Evolutionary conservation across 1,140 invertebrate genomes (phyloP), one percentile per base, ranked within the genome.

Genomic region (Diorhabda carinulata): DNA sequence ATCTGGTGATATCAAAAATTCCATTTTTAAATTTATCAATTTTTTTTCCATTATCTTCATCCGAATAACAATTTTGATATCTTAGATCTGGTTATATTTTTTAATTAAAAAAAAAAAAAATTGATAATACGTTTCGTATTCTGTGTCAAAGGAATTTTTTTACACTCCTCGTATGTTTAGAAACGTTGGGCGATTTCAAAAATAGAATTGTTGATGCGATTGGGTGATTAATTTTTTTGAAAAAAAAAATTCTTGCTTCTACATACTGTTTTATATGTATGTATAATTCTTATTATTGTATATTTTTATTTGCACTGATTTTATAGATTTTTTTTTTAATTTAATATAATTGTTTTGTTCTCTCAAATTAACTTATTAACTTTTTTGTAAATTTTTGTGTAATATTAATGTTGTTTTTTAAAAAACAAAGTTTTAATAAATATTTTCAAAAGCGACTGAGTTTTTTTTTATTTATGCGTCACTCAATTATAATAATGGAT

Each of bases 361-460:
- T 68, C 61, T 47, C 61, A 43, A 42, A 68, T 68, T 67, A 68
- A 68, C 67, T 68, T 68, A 68, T 68, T 68, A 68, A 68, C 65
- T 67, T 52, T 63, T 68, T 68, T 59, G 61, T 62, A 68, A 68
- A 8, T 52, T 68, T 68, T 59, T 66, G 57, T 66, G 58, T 59
- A 68, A 68, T 63, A 57, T 68, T 58, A 63, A 62, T 68, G 60
- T 68, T 68, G 67, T 68, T 68, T 68, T 68, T 62, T 52, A 52
- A 52, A 25, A 62, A 68, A 68, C 42, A 42, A 68, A 58, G 47
- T 68, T 68, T 63, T 43, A 61, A 62, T 68, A 58, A 57, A 68
- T 43, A 68, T 68, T 68, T 62, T 68, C 56, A 8, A 57, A 64
- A 64, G 47, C 47, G n/a, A 8, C 6, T 6, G n/a, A 8, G 6